phyloP scores from a whole-genome alignment of 92 coral and sea anemone genomes.

The Diadumene lineata region DNA sequence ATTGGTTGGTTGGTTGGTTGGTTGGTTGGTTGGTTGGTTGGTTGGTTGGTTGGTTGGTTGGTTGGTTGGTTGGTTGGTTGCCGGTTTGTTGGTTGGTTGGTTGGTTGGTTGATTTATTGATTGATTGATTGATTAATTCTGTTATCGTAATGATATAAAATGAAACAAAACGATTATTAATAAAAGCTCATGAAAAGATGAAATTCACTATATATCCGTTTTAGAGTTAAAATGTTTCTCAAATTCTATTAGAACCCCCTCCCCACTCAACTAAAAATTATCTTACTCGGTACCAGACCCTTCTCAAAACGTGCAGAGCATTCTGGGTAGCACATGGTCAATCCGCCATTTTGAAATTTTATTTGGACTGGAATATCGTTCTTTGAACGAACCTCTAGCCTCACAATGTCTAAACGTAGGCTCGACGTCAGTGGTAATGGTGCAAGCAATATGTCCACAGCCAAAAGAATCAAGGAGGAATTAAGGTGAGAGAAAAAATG shows the following conservation, averaged over 20 bases:
- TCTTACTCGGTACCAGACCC: not conserved
- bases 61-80: too few relatives aligned
- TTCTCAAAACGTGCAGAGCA: not conserved
- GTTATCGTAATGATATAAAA: too few relatives aligned
- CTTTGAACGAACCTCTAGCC: not conserved
- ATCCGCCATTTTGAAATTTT: constrained; percentile 20
- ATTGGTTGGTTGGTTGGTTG: too few relatives aligned
- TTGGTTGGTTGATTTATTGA: too few relatives aligned
- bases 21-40: too few relatives aligned
- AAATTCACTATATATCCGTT: too few relatives aligned
- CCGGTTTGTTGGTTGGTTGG: too few relatives aligned
- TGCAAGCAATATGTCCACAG: constrained; percentile 54
- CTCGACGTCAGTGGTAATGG: constrained; percentile 90
- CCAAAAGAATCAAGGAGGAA: constrained; percentile 85
- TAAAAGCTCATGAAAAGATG: too few relatives aligned
- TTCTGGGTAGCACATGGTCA: constrained; percentile 3
- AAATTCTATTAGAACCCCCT: not conserved
- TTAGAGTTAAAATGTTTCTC: too few relatives aligned
- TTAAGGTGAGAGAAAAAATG: constrained; percentile 52
- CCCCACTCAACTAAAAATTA: not conserved
- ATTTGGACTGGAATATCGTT: not conserved
- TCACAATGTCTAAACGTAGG: constrained; percentile 87
- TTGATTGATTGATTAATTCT: too few relatives aligned
- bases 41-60: too few relatives aligned
- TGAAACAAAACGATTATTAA: too few relatives aligned